These are phyloP conservation scores for Drusus annulatus DNA, from an alignment of 1,140 invertebrate species.

Conservation along the genomic window DNA sequence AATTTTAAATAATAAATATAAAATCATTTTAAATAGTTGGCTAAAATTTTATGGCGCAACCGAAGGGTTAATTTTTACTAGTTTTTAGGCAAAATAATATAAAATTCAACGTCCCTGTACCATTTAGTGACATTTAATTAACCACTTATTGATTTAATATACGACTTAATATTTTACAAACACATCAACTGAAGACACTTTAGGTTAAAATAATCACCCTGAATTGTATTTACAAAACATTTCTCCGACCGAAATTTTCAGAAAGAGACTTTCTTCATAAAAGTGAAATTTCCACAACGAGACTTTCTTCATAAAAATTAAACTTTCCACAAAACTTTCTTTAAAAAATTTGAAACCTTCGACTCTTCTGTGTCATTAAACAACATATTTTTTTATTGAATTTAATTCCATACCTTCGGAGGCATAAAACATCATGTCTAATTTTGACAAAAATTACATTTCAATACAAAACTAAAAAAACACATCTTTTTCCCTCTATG, in stretches of 20 bases:
- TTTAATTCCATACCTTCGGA: no score
- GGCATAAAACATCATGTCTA: no score
- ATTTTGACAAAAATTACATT: no score
- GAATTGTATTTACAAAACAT: constrained; percentile 41
- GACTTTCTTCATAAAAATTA: not conserved
- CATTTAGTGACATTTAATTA: not conserved
- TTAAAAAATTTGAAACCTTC: no score
- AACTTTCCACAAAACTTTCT: not conserved
- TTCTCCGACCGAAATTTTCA: not conserved
- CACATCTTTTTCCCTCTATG: no score
- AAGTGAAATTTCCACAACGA: not conserved
- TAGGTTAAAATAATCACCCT: constrained; percentile 43
- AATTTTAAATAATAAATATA: not conserved
- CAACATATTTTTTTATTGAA: no score
- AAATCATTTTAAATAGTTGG: not conserved
- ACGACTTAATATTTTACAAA: constrained; percentile 28
- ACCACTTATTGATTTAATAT: constrained; percentile 16
- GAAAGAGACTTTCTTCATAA: not conserved
- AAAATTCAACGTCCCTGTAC: constrained; percentile 1
- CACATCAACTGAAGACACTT: constrained; percentile 45
- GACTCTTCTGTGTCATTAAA: no score
- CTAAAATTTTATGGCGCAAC: not conserved
- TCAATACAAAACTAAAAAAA: no score
- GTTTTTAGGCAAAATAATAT: not conserved
- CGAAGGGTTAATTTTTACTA: not conserved